Base-by-base conservation (phyloP, 2,113 vertebrate genomes). In the Aix galericulata region DNA sequence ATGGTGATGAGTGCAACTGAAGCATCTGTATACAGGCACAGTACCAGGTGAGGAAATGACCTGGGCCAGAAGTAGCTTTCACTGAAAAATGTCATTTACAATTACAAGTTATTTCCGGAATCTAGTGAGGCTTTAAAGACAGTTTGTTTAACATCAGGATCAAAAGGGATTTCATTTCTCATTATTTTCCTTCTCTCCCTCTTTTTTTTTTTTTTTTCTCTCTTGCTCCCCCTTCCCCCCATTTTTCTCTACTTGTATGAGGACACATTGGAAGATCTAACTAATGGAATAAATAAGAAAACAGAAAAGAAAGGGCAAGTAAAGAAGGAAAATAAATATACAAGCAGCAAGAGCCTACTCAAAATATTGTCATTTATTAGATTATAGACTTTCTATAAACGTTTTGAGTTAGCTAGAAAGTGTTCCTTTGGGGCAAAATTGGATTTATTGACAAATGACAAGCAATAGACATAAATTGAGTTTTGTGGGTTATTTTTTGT, bases 101-200 rank as follows among this genome's bases (percentile, higher is more conserved):
- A 86, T 76, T 8, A 74, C 16, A 18, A 77, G 38, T 13, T 10
- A 38, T 13, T 53, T 71, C n/a, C 62, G 76, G 48, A 75, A 72
- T 4, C 62, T 64, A 32, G 4, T 48, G 25, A 4, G 2, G 16
- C 8, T 68, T 82, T 74, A 68, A 60, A 60, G 17, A 13, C 25
- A 78, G 17, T 9, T 31, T 58, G 7, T 66, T 92, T 72, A 85
- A 56, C 8, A 2, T 52, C 36, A 76, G 3, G 13, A 5, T 31
- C 1, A 1, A 14, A 72, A 89, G 13, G 31, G 0, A 0, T 52
- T 75, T 72, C 1, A 3, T 14, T 17, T 60, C 11, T 74, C 6
- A 6, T 88, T 86, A 82, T 62, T 18, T 55, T 67, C 38, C 16
- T 59, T 10, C 20, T 59, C 9, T n/a, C 8, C 6, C 5, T 32